These are phyloP conservation scores for Amphimallon solstitiale DNA, from an alignment of 2,888 invertebrate species.

Conservation along the genomic window DNA sequence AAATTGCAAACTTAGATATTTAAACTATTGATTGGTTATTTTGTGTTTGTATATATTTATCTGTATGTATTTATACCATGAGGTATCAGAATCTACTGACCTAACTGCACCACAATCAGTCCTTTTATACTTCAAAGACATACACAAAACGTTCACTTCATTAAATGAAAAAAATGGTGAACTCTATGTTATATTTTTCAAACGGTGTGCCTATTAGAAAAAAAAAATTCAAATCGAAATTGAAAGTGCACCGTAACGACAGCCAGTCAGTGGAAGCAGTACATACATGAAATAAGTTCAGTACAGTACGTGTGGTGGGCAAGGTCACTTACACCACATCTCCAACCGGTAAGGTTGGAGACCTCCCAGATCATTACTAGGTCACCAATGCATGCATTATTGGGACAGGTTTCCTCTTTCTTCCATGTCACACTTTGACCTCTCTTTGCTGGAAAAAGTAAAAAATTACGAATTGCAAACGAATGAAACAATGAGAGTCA, in stretches of 20 bases:
- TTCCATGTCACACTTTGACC: slow-evolving; percentile 21
- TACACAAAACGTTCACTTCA: slow-evolving; percentile 48
- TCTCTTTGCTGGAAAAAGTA: background rate
- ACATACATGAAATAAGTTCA: slow-evolving; percentile 26
- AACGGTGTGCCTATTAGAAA: slow-evolving; percentile 7
- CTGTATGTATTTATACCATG: slow-evolving; percentile 42
- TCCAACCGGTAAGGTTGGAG: slow-evolving; percentile 27
- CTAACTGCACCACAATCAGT: slow-evolving; percentile 44
- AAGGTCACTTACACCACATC: slow-evolving; percentile 40
- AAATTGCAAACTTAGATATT: background rate
- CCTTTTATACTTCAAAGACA: slow-evolving; percentile 53
- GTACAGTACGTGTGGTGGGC: slow-evolving; percentile 23
- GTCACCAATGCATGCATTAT: background rate
- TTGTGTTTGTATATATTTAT: background rate
- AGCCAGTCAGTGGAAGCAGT: background rate
- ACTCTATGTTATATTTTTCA: slow-evolving; percentile 36
- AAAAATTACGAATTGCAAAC: too few species aligned
- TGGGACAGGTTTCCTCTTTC: slow-evolving; percentile 12
- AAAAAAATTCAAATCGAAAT: slow-evolving; percentile 20
- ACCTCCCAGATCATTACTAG: slow-evolving; percentile 21
- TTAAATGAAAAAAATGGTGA: slow-evolving; percentile 45
- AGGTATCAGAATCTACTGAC: slow-evolving; percentile 52
- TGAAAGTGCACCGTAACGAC: slow-evolving; percentile 40
- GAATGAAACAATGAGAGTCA: too few species aligned
- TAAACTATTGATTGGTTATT: too few species aligned